phyloP scores from a whole-genome alignment of 1,140 invertebrate species.

The Ostrea edulis region DNA sequence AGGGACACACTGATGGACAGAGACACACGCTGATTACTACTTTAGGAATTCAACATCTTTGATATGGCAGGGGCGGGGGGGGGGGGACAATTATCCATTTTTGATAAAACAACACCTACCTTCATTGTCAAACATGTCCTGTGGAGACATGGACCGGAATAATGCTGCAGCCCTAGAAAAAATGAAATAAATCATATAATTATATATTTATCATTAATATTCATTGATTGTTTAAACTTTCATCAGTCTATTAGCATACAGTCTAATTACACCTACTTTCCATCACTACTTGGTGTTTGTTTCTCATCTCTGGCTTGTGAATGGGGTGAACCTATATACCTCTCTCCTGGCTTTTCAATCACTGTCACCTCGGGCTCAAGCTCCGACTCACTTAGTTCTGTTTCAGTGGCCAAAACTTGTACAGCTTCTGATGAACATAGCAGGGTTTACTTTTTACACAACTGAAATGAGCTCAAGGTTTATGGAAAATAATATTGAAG shows the following conservation, averaged over 20 bases:
- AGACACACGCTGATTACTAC: too few relatives aligned
- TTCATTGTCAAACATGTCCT: constrained; percentile 24
- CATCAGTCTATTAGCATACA: too few relatives aligned
- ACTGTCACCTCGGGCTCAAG: background rate
- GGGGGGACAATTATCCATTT: too few relatives aligned
- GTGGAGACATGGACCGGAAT: background rate
- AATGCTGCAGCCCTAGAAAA: background rate
- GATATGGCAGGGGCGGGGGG: too few relatives aligned
- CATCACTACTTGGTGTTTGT: background rate
- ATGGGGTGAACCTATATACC: too few relatives aligned
- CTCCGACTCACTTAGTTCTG: background rate
- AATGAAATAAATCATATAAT: background rate
- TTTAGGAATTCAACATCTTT: too few relatives aligned
- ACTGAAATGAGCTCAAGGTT: background rate
- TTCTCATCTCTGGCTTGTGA: background rate
- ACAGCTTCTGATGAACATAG: background rate
- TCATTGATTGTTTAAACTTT: background rate
- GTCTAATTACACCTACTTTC: background rate
- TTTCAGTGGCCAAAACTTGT: constrained; percentile 3
- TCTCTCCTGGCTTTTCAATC: constrained; percentile 3
- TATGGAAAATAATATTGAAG: too few relatives aligned
- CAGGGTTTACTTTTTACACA: background rate
- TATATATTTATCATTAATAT: background rate
- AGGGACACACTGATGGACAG: too few relatives aligned
- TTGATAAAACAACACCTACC: background rate